phyloP scores from a whole-genome alignment of 64 coral and sea anemone species.

The Trachythela sp. region DNA sequence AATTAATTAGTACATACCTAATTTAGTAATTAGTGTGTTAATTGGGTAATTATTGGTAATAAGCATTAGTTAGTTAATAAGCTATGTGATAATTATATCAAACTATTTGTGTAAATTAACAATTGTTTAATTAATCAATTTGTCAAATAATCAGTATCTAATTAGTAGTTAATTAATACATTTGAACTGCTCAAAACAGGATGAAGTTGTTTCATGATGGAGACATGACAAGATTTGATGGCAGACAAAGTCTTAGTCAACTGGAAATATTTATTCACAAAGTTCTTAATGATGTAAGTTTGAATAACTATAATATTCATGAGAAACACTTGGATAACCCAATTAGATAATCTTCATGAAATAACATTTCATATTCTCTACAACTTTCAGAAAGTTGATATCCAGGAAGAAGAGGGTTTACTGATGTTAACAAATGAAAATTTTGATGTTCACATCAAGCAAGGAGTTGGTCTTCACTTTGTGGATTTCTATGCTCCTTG shows the following conservation, averaged over 20 bases:
- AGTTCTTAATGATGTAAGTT: not conserved
- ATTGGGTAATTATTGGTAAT: too few relatives aligned
- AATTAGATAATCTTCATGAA: not conserved
- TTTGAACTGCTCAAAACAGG: not conserved
- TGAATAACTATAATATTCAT: not conserved
- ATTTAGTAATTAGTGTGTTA: not conserved
- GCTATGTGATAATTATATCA: too few relatives aligned
- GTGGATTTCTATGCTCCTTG: slow-evolving; percentile 13
- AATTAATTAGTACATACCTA: not conserved
- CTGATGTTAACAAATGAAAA: not conserved
- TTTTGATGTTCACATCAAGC: slow-evolving; percentile 21
- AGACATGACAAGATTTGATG: not conserved
- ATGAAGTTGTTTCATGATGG: not conserved
- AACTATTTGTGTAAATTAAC: too few relatives aligned
- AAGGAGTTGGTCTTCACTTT: slow-evolving; percentile 12
- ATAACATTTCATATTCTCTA: not conserved
- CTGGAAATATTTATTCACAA: not conserved
- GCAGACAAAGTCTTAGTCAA: not conserved
- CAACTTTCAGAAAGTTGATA: not conserved
- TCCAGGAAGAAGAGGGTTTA: not conserved
- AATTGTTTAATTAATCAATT: too few relatives aligned
- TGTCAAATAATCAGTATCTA: not conserved
- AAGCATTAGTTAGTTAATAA: too few relatives aligned
- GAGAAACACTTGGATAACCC: not conserved
- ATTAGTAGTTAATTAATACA: not conserved